Evolutionary conservation across 1,140 invertebrate species (phyloP).

Genomic region (Polypedilum vanderplanki): DNA sequence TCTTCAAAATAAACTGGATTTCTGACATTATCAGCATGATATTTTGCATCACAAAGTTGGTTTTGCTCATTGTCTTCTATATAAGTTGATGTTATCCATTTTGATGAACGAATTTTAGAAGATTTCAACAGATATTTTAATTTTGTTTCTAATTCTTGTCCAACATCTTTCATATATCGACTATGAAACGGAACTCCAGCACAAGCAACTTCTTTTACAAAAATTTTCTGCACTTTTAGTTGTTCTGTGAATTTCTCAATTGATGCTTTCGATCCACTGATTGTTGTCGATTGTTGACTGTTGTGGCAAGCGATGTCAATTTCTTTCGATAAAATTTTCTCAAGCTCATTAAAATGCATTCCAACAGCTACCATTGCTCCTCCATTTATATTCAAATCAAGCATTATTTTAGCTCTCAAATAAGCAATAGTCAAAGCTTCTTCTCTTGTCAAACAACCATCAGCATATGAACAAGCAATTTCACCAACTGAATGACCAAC

Average conservation of each 20-base stretch:
- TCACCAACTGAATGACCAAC: constrained; percentile 87
- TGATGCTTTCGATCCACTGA: constrained; percentile 70
- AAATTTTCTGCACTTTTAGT: constrained; percentile 64
- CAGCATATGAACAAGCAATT: constrained; percentile 85
- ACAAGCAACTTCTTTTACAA: constrained; percentile 73
- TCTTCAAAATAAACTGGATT: constrained; percentile 82
- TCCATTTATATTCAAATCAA: constrained; percentile 64
- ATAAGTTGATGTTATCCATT: constrained; percentile 85
- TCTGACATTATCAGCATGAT: constrained; percentile 87
- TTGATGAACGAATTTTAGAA: constrained; percentile 60
- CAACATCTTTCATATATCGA: constrained; percentile 63
- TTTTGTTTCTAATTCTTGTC: constrained; percentile 63
- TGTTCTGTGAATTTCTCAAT: constrained; percentile 63
- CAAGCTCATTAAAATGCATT: constrained; percentile 53
- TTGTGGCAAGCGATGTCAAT: constrained; percentile 85
- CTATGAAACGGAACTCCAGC: constrained; percentile 82
- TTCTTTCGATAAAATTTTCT: constrained; percentile 53
- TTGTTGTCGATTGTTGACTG: constrained; percentile 70
- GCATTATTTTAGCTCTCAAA: constrained; percentile 73
- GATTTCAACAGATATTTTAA: constrained; percentile 61
- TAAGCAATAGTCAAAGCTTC: constrained; percentile 78
- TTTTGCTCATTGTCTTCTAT: constrained; percentile 57
- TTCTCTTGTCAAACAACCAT: constrained; percentile 74
- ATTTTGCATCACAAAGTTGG: constrained; percentile 74
- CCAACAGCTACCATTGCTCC: constrained; percentile 83